Evolutionary conservation across 2,888 invertebrate genomes (phyloP).

Genomic region (Uropetala carovei): DNA sequence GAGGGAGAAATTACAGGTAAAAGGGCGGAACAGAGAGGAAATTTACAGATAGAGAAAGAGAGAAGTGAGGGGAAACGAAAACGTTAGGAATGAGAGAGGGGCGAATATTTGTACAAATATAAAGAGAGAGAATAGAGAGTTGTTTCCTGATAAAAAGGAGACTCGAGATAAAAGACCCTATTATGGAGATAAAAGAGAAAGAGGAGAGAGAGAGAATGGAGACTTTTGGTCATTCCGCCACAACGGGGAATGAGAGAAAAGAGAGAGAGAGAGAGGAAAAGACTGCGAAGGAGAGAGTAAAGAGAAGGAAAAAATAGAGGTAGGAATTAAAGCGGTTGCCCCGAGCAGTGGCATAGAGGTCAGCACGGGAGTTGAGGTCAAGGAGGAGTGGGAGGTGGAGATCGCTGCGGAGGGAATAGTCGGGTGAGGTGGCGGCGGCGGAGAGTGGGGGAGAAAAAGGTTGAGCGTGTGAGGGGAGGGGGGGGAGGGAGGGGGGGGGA

Average conservation of each 20-base stretch:
- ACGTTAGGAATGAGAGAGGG: background rate
- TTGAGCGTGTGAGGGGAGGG: background rate
- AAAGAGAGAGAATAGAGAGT: slow-evolving; percentile 56
- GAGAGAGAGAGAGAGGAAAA: background rate
- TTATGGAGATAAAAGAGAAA: background rate
- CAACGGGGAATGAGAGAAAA: background rate
- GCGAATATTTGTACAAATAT: slow-evolving; percentile 45
- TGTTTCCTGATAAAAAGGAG: slow-evolving; percentile 27
- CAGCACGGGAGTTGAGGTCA: slow-evolving; percentile 37
- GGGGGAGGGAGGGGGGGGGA: background rate
- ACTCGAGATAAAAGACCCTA: too few species aligned
- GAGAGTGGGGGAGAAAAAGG: background rate
- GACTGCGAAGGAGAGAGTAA: background rate
- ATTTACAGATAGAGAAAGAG: background rate
- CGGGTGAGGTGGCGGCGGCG: background rate
- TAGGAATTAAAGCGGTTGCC: background rate
- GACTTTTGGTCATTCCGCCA: background rate
- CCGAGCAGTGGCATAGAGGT: background rate
- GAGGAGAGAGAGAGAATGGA: background rate
- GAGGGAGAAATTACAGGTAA: too few species aligned
- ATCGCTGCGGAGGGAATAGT: background rate
- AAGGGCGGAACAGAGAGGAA: background rate
- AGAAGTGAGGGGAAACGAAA: background rate
- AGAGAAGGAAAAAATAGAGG: background rate
- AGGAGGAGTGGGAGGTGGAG: background rate